Percentiles rank a stretch among this genome's conserved stretches.
Conservation (phyloP, 2,113 vertebrate species). For the Climacteris rufus region DNA sequence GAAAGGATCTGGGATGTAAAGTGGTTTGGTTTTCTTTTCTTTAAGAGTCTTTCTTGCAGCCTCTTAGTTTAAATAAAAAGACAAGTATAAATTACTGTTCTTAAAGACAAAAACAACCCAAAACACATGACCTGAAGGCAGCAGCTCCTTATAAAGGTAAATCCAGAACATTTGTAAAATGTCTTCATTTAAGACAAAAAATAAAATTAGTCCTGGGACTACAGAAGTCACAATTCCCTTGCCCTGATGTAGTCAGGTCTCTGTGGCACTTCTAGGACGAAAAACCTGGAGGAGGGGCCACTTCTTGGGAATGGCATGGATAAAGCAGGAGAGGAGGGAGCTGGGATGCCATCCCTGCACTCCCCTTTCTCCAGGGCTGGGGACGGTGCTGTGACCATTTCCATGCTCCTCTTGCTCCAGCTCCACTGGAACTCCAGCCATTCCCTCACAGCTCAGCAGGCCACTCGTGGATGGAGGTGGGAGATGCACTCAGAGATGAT, state of each 20-base stretch:
- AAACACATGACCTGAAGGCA: neutral
- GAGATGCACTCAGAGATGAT: neutral
- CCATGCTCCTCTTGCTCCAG: neutral
- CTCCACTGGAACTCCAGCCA: neutral
- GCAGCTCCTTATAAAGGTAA: constrained; percentile 53
- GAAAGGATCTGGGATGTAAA: neutral
- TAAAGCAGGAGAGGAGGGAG: neutral
- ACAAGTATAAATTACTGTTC: neutral
- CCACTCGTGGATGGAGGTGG: rapidly evolving
- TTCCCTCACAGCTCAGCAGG: neutral
- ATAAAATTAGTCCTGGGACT: neutral
- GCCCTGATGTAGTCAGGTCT: neutral
- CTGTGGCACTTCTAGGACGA: neutral
- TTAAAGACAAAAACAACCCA: neutral
- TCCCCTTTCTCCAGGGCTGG: neutral
- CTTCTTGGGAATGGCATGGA: rapidly evolving
- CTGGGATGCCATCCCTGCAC: neutral
- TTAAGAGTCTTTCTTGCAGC: neutral
- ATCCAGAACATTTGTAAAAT: neutral
- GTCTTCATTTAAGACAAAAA: neutral
- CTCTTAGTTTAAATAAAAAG: neutral
- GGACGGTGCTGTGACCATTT: rapidly evolving
- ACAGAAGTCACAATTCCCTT: rapidly evolving
- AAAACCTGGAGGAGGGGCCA: rapidly evolving
- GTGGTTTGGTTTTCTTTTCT: neutral